Base-by-base conservation (phyloP, 92 coral and sea anemone genomes). In the Palythoa heliodiscus region DNA sequence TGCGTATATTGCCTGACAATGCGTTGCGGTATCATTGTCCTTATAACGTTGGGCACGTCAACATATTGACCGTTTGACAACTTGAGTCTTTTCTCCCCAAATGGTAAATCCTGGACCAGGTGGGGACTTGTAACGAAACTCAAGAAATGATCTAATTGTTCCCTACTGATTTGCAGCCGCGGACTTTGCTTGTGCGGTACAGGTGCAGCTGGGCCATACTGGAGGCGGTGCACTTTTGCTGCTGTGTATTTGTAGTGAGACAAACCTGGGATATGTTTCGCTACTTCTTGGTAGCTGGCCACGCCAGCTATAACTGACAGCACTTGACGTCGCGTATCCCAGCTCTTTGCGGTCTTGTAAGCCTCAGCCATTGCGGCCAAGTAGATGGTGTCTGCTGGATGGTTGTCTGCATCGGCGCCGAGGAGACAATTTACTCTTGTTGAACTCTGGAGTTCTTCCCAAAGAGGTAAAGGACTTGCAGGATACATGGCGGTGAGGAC, bases 181-280 rank as follows among this genome's bases (percentile, higher is more conserved):
- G 86, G 25, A 12, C 73, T 63, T 16, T 25, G 69, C 71, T 60
- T n/a, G 7, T 66, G 73, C 35, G 52, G 72, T 66, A 82, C 22
- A 35, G 76, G 86, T 82, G 86, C 86, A 37, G 73, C 86, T 63
- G 55, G 86, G 5, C 86, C 86, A 64, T 82, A 82, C 86, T 25
- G 37, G 19, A 25, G 52, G 39, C 71, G 69, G 57, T 82, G 86
- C 54, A 50, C 69, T 9, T 73, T 54, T 37, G 86, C 60, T 64
- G 75, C 57, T 9, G 69, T 82, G 53, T 64, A 50, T 4, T 67
- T 39, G 55, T 77, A 77, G n/a, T 50, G 38, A 38, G 83, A 54
- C 37, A 77, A 38, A 50, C 68, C 83, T 48, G 83, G 83, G 40
- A 77, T 77, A 17, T 37, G 50, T 50, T 50, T 77, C 14, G 29